A percentile compares a stretch with the other conserved stretches of the same genome.
phyloP scores from a whole-genome alignment of 1,140 invertebrate species.

The Stegodyphus dumicola region DNA sequence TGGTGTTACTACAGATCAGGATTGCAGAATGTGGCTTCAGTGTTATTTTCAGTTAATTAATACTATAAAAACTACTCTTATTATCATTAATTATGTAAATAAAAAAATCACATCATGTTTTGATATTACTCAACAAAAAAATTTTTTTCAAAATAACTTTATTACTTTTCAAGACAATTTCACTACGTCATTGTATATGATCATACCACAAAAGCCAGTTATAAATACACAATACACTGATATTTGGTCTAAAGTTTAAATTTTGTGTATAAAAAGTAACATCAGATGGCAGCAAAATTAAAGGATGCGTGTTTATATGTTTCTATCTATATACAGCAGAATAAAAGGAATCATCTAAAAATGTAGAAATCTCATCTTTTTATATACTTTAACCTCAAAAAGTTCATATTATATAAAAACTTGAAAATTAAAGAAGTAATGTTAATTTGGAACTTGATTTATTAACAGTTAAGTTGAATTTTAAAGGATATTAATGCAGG shows the following conservation, averaged over 20 bases:
- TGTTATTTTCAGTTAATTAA: too few species aligned
- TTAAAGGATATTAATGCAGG: too few species aligned
- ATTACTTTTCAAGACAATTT: slow-evolving; percentile 23
- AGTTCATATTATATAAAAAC: too few species aligned
- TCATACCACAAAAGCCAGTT: slow-evolving; percentile 52
- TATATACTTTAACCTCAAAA: background rate
- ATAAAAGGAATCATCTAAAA: background rate
- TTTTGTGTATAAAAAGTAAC: slow-evolving; percentile 54
- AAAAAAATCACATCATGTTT: too few species aligned
- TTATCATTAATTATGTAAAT: too few species aligned
- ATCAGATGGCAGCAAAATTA: slow-evolving; percentile 35
- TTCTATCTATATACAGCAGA: background rate
- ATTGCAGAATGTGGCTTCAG: too few species aligned
- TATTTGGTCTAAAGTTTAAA: slow-evolving; percentile 57
- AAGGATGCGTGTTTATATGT: slow-evolving; percentile 37
- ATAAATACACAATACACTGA: slow-evolving; percentile 54
- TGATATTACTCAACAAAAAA: background rate
- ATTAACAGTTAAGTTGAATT: too few species aligned
- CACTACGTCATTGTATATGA: slow-evolving; percentile 32
- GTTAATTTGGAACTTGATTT: too few species aligned
- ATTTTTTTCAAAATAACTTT: slow-evolving; percentile 53
- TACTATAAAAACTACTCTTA: too few species aligned
- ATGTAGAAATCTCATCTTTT: background rate
- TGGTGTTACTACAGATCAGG: too few species aligned
- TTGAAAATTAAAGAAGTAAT: too few species aligned